phyloP scores from a whole-genome alignment of 1,140 invertebrate genomes.

The Drosophila teissieri region DNA sequence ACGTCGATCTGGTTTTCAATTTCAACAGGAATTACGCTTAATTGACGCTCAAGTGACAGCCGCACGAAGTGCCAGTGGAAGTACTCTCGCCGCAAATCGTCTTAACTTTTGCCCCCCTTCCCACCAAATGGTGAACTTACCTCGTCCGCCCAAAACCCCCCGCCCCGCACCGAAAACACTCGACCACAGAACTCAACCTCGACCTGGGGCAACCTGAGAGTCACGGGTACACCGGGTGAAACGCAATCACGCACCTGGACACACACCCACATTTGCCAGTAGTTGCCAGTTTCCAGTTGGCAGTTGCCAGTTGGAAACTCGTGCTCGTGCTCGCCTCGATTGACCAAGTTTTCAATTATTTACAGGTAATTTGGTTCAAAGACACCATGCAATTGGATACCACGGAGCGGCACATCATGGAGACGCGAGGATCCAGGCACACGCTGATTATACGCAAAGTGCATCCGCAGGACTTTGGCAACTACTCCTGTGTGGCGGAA shows the following conservation, averaged over 20 bases:
- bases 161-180: too few species aligned
- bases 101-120: constrained; percentile 59
- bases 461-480: constrained; percentile 88
- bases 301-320: background rate
- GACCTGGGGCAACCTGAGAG: background rate
- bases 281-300: too few species aligned
- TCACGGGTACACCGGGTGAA: constrained; percentile 15
- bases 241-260: constrained; percentile 41
- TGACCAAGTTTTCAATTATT: constrained; percentile 83
- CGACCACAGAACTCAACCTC: background rate
- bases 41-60: constrained; percentile 58
- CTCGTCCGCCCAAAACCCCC: too few species aligned
- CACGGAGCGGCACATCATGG: constrained; percentile 88
- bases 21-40: constrained; percentile 60
- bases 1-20: constrained; percentile 58
- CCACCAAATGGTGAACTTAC: background rate
- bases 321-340: constrained; percentile 54
- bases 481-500: constrained; percentile 89
- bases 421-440: constrained; percentile 87
- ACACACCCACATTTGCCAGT: background rate
- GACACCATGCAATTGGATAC: constrained; percentile 89
- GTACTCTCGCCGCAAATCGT: constrained; percentile 67
- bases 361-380: constrained; percentile 88
- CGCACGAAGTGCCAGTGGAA: constrained; percentile 43
- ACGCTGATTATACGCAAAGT: constrained; percentile 89